Base-by-base conservation (phyloP, 2,888 invertebrate genomes). In the Caenorhabditis sulstoni region DNA sequence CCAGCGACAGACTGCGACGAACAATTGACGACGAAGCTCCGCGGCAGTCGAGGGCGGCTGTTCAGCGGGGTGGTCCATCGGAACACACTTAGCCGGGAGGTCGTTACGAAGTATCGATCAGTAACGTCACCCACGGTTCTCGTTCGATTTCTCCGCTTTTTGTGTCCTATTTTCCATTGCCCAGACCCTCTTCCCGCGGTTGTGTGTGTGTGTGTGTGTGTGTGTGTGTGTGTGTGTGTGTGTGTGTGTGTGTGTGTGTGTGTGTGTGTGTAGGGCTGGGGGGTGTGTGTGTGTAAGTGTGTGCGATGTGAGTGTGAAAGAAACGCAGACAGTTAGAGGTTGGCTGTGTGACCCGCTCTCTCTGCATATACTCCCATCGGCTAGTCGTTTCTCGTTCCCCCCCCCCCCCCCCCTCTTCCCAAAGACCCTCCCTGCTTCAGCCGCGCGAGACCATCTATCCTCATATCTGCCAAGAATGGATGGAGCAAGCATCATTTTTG, bases 51-150 rank as follows among this genome's bases (percentile, higher is more conserved):
- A 58, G 65, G 75, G 61, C 53, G 55, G 76, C 76, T 62, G 62
- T 76, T 62, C 64, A 57, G 41, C n/a, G 62, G 39, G 35, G 53
- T 47, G 29, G 29, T 29, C 29, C 29, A 7, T 5, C 29, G 4
- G 29, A 29, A 29, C 29, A 75, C 61, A 71, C 71, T 64, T 50
- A 64, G 57, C 75, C 67, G 67, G 76, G 68, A 70, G 76, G 76
- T 68, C 68, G 68, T 70, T 76, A 64, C 64, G 76, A 76, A 57
- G 76, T 76, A 76, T 76, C 58, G 76, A 76, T 76, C 71, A 49
- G 57, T 45, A 37, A 58, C 68, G 76, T 70, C 76, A 76, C 55
- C 70, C 45, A 20, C 20, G 61, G 55, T 39, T 57, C 71, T 71
- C 62, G 47, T 62, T 41, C 41, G 41, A 8, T 11, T 41, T 62